These are phyloP conservation scores for Pteropus rufus DNA, from an alignment of 2,797 vertebrate species.

Conservation along the genomic window DNA sequence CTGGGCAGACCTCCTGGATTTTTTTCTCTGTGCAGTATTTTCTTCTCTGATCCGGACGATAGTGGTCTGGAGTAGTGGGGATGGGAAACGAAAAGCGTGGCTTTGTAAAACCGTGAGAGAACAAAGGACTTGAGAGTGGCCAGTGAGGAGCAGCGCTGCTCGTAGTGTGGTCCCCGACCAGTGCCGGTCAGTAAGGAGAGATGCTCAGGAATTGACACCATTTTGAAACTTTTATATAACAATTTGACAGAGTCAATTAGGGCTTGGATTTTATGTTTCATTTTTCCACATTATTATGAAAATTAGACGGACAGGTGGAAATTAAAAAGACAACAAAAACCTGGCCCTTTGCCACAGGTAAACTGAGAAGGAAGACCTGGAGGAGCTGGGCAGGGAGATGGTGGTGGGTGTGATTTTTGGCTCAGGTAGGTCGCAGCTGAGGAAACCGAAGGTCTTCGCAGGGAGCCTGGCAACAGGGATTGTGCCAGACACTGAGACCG, in stretches of 20 bases:
- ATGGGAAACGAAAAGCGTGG: background rate
- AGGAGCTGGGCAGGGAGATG: background rate
- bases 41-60: background rate
- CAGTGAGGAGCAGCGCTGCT: background rate
- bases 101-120: background rate
- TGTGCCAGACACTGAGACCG: fast-evolving
- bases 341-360: background rate
- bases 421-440: background rate
- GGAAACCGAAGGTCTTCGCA: background rate
- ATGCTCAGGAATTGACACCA: background rate
- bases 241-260: background rate
- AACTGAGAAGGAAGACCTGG: background rate
- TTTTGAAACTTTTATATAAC: background rate
- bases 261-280: background rate
- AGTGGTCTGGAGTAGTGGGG: background rate
- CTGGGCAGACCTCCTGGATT: background rate
- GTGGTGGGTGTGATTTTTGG: background rate
- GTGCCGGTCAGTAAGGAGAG: background rate
- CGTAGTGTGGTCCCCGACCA: fast-evolving
- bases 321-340: background rate
- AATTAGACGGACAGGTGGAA: background rate
- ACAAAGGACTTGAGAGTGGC: background rate
- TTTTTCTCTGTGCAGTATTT: background rate
- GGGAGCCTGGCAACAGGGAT: background rate
- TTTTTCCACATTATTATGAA: background rate